Evolutionary conservation across 2,888 invertebrate species (phyloP), one percentile per base, ranked within the genome.

Genomic region (Horisme vitalbata): DNA sequence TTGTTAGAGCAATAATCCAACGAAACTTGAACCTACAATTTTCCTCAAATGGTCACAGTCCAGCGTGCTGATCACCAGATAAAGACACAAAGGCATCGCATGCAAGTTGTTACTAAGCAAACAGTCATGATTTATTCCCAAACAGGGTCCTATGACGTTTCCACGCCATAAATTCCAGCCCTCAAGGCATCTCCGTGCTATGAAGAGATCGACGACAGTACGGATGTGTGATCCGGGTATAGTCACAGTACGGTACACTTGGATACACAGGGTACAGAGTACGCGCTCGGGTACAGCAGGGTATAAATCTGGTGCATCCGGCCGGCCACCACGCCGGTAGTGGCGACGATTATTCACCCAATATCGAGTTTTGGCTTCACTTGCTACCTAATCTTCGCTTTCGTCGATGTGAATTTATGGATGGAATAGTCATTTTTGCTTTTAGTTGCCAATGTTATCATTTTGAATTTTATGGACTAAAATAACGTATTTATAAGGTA

Each of bases 351-450:
- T 87, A 89, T 87, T 89, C 88, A 89, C 79, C 85, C 85, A 88
- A 87, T 88, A 89, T 89, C 89, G 87, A 87, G 86, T 88, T 88
- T 86, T 86, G 84, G 86, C 86, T 84, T 83, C 82, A 87, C 83
- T 86, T 79, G 81, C 83, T 81, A 75, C 72, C 83, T 84, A 86
- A 86, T 88, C 88, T 88, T 87, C 75, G 81, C 78, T 82, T 81
- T 81, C 80, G 77, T 74, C 79, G 78, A 68, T 64, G 62, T 65
- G 65, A 66, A 84, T 85, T 84, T 86, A 85, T 86, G 81, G 55
- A 38, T 39, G 26, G 35, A 52, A 52, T 52, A 38, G 56, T 59
- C 52, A 52, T 52, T 56, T 59, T 55, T 39, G 34, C 32, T 52
- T 55, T 52, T 58, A 45, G 38, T 15, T 41, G 38, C 45, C 43